A percentile compares a stretch with the other conserved stretches of the same genome.
These are phyloP conservation scores for Bubo blakistoni DNA, from an alignment of 2,113 vertebrate species.

Conservation along the genomic window DNA sequence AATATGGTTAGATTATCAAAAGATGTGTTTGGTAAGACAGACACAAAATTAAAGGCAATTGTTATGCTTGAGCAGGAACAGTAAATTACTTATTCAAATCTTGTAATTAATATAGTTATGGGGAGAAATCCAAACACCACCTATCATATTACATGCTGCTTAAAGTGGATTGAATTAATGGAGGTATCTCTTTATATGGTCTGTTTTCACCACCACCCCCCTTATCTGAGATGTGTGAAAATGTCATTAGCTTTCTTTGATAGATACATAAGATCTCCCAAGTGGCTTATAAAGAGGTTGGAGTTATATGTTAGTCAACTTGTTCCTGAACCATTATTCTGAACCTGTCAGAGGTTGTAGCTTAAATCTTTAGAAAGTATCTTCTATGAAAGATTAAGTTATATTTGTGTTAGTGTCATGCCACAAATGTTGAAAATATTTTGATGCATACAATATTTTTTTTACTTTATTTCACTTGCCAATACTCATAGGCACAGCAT, in stretches of 20 bases:
- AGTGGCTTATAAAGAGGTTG: not conserved
- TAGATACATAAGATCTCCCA: not conserved
- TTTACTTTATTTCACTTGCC: not conserved
- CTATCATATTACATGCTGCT: not conserved
- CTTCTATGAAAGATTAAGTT: not conserved
- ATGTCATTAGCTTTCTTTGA: not conserved
- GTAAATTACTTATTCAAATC: not conserved
- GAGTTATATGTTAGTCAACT: not conserved
- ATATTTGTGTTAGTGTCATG: not conserved
- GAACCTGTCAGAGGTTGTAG: not conserved
- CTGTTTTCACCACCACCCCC: not conserved
- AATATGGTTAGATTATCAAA: not conserved
- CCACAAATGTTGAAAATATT: not conserved
- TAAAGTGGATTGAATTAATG: not conserved
- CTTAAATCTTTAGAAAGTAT: not conserved
- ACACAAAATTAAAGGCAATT: not conserved
- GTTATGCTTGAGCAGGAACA: not conserved
- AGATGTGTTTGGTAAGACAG: not conserved
- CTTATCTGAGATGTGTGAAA: not conserved
- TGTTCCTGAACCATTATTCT: not conserved
- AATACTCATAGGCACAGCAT: not conserved
- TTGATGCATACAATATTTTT: not conserved
- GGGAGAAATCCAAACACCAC: accelerated
- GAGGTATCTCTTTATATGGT: not conserved
- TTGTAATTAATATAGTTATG: not conserved